phyloP scores from a whole-genome alignment of 2,888 invertebrate genomes.

The Liposcelis brunnea region DNA sequence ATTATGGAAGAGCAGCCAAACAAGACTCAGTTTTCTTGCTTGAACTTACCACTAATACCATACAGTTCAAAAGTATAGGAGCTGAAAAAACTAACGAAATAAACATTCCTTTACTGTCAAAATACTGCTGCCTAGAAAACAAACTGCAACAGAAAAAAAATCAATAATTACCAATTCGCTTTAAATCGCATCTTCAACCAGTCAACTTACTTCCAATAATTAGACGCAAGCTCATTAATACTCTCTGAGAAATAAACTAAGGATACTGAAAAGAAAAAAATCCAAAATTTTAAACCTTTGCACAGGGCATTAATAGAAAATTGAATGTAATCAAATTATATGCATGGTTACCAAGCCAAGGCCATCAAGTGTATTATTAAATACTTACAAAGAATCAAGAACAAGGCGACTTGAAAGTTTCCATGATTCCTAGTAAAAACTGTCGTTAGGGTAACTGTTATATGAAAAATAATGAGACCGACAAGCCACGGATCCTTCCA shows the following conservation, averaged over 20 bases:
- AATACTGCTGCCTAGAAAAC: slow-evolving; percentile 83
- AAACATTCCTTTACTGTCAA: slow-evolving; percentile 83
- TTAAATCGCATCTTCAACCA: no score
- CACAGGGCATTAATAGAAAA: slow-evolving; percentile 10
- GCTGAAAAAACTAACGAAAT: slow-evolving; percentile 89
- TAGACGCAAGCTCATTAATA: slow-evolving; percentile 76
- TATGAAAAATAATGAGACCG: slow-evolving; percentile 54
- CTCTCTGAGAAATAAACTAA: slow-evolving; percentile 80
- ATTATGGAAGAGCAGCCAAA: no score
- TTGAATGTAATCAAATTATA: not conserved
- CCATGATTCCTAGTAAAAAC: slow-evolving; percentile 69
- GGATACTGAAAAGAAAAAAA: slow-evolving; percentile 44
- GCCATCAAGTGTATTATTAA: slow-evolving; percentile 6
- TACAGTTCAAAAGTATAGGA: slow-evolving; percentile 78
- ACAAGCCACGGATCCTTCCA: slow-evolving; percentile 82
- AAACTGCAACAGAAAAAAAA: slow-evolving; percentile 28
- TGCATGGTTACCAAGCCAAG: not conserved
- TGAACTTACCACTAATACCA: slow-evolving; percentile 79
- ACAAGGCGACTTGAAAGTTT: slow-evolving; percentile 70
- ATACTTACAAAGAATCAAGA: slow-evolving; percentile 60
- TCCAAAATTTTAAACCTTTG: slow-evolving; percentile 5
- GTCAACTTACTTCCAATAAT: slow-evolving; percentile 59
- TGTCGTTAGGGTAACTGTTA: slow-evolving; percentile 59
- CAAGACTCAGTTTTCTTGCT: no score
- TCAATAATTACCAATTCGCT: slow-evolving; percentile 1